Conservation (phyloP, 2,888 invertebrate species). For the Metacarcinus magister region DNA sequence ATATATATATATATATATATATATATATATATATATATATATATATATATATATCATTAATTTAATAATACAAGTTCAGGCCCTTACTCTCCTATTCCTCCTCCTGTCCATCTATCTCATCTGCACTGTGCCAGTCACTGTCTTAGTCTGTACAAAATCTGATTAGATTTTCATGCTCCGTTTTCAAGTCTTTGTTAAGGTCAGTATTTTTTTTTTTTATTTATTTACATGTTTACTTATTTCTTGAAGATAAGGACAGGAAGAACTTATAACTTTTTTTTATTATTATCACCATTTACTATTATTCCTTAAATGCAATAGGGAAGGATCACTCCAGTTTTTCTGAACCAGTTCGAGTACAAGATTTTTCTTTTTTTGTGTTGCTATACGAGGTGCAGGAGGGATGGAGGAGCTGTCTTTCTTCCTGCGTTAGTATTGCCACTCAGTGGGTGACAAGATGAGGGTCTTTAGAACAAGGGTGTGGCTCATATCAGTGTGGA, state of each 20-base stretch:
- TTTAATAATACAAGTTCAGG: neutral
- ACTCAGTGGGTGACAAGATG: neutral
- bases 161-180: neutral
- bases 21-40: neutral
- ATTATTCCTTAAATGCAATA: neutral
- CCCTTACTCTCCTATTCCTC: neutral
- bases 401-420: neutral
- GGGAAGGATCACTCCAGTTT: neutral
- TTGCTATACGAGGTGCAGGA: neutral
- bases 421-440: neutral
- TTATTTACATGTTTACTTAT: neutral
- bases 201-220: neutral
- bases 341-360: neutral
- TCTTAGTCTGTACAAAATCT: constrained; percentile 32
- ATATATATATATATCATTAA: too few species aligned
- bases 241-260: neutral
- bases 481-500: neutral
- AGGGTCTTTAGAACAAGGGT: neutral
- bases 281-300: neutral
- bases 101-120: too few species aligned
- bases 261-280: neutral
- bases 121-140: neutral
- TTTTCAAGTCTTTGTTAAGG: neutral
- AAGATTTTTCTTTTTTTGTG: neutral
- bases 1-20: neutral